Conservation (phyloP, 2,888 invertebrate species). For the Gandaritis pyraliata region DNA sequence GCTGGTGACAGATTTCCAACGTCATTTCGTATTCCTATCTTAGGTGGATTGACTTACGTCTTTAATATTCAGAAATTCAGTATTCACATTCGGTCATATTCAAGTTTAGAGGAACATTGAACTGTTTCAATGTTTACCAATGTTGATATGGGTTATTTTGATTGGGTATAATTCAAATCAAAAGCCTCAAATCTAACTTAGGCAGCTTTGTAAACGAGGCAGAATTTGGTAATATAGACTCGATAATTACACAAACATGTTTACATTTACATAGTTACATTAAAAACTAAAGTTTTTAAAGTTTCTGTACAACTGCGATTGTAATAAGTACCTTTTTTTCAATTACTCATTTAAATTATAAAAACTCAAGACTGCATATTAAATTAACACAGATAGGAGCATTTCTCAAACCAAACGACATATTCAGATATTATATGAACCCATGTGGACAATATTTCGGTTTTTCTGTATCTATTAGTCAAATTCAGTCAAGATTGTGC, state of each 20-base stretch:
- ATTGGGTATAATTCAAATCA: neutral
- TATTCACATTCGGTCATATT: conserved; percentile 30
- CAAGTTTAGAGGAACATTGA: conserved; percentile 2
- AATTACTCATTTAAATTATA: too few species aligned
- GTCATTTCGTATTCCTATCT: conserved; percentile 12
- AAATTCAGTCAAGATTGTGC: neutral
- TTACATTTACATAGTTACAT: too few species aligned
- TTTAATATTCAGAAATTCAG: conserved; percentile 40
- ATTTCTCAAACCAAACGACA: neutral
- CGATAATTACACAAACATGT: too few species aligned
- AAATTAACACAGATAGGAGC: neutral
- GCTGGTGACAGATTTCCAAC: neutral
- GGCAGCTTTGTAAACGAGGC: too few species aligned
- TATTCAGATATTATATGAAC: neutral
- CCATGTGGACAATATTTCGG: neutral
- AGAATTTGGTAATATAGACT: too few species aligned
- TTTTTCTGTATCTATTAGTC: neutral
- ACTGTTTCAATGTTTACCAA: neutral
- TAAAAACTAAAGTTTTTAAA: too few species aligned
- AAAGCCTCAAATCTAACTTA: neutral
- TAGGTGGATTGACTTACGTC: conserved; percentile 52
- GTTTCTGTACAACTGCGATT: too few species aligned
- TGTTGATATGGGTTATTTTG: neutral
- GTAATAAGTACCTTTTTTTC: too few species aligned
- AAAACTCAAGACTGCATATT: neutral